Conservation (phyloP, 2,888 invertebrate genomes). For the Resseliella maxima region DNA sequence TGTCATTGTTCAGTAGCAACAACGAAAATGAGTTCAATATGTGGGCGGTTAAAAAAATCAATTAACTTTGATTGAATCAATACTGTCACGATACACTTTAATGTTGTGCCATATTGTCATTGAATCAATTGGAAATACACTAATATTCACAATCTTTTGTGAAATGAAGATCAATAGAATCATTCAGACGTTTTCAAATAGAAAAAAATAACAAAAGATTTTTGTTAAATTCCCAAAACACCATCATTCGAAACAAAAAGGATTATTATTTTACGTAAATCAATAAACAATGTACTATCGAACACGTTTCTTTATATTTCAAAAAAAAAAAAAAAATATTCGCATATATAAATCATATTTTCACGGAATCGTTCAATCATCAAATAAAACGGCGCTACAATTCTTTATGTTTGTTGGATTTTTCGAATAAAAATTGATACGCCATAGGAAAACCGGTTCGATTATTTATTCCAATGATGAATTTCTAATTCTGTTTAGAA, state of each 20-base stretch:
- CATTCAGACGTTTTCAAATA: neutral
- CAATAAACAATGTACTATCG: neutral
- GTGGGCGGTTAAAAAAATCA: constrained; percentile 4
- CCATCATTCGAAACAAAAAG: neutral
- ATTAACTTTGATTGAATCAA: neutral
- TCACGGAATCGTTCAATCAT: neutral
- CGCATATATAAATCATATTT: neutral
- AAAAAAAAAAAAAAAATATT: neutral
- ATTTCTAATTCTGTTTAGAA: neutral
- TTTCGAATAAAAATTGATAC: neutral
- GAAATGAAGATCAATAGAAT: too few relatives aligned
- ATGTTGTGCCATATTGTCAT: too few relatives aligned
- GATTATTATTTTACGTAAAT: neutral
- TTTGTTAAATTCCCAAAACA: neutral
- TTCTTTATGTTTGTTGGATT: neutral
- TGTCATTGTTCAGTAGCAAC: neutral
- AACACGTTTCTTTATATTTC: neutral
- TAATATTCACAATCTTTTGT: too few relatives aligned
- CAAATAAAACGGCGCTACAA: neutral
- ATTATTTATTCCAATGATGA: neutral
- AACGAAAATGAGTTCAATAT: neutral
- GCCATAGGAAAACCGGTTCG: neutral
- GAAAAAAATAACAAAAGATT: too few relatives aligned
- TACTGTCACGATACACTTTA: too few relatives aligned
- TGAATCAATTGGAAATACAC: too few relatives aligned